Evolutionary conservation across 2,888 invertebrate genomes (phyloP).

Genomic region (Macaria liturata): DNA sequence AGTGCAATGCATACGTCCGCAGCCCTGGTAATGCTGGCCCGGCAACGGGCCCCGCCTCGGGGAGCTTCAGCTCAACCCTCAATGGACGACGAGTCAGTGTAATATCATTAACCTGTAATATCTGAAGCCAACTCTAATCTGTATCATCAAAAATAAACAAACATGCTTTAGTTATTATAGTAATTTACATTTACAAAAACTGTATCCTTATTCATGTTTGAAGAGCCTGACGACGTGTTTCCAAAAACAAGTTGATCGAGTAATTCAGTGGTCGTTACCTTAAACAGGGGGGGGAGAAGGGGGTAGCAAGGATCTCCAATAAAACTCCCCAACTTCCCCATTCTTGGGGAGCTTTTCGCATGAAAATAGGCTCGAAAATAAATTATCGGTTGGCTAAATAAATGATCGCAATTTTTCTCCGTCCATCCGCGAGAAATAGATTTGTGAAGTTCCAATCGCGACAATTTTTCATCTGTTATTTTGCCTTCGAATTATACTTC

Average conservation of each 20-base stretch:
- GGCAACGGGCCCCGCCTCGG: no score
- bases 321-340: constrained; percentile 31
- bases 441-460: constrained; percentile 31
- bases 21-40: no score
- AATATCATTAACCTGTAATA: no score
- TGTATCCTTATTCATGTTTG: no score
- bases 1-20: no score
- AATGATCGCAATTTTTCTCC: constrained; percentile 31
- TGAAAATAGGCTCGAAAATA: constrained; percentile 28
- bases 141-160: no score
- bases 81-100: no score
- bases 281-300: constrained; percentile 10
- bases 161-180: no score
- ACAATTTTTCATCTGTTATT: constrained; percentile 19
- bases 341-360: constrained; percentile 23
- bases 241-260: constrained; percentile 27
- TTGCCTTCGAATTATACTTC: constrained; percentile 4
- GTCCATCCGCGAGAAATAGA: constrained; percentile 23
- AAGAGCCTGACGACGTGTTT: constrained; percentile 2
- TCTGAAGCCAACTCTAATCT: no score
- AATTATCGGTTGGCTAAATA: constrained; percentile 34
- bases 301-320: constrained; percentile 27
- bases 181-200: no score
- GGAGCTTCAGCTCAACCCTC: no score
- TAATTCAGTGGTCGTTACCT: constrained; percentile 29